Evolutionary conservation across 1,140 invertebrate genomes (phyloP).

Genomic region (Cryptotermes secundus): DNA sequence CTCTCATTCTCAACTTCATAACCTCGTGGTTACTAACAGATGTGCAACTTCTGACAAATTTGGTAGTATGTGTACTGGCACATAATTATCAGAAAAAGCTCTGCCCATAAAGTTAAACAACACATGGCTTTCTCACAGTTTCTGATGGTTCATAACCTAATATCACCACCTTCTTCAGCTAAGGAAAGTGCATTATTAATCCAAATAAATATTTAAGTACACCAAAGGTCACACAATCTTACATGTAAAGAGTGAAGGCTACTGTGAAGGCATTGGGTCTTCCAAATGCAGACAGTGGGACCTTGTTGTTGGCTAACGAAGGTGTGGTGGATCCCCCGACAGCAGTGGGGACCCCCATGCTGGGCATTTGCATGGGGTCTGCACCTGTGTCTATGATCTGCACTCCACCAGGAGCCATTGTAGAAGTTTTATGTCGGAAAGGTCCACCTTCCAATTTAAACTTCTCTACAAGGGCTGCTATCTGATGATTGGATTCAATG

Average conservation of each 20-base stretch:
- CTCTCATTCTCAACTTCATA: no score
- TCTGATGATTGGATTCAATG: constrained; percentile 89
- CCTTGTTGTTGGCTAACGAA: constrained; percentile 48
- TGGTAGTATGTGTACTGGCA: no score
- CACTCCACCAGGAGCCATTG: constrained; percentile 40
- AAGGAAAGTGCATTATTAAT: no score
- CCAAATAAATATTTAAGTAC: no score
- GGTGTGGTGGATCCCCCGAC: background rate
- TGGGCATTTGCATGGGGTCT: background rate
- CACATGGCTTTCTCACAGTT: no score
- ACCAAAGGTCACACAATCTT: constrained; percentile 44
- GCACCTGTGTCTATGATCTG: background rate
- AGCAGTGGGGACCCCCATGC: background rate
- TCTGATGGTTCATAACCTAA: no score
- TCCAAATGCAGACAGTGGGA: constrained; percentile 68
- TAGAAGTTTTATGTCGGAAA: constrained; percentile 62
- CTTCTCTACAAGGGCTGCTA: constrained; percentile 85
- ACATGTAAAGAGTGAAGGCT: constrained; percentile 75
- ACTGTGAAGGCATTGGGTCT: constrained; percentile 70
- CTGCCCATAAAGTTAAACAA: no score
- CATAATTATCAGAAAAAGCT: no score
- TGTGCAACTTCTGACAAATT: no score
- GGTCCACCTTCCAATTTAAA: constrained; percentile 79
- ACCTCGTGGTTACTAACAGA: no score
- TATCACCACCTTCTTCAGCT: no score